Conservation (phyloP, 35 echinoderm and acorn worm genomes). For the Strongylocentrotus purpuratus region DNA sequence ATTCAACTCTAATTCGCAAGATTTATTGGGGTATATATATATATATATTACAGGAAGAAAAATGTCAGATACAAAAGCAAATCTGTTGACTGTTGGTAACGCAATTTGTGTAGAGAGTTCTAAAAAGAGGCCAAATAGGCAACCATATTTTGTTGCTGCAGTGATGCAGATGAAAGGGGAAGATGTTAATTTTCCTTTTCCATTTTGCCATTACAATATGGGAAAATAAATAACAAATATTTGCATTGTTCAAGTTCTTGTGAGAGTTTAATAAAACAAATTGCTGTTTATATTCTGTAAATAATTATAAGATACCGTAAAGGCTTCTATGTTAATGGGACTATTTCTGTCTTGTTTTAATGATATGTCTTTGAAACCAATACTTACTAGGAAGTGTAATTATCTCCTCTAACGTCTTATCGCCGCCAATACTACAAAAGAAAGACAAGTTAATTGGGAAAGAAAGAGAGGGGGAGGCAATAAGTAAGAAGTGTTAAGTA, state of each 20-base stretch:
- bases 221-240: no score
- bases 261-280: no score
- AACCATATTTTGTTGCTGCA: no score
- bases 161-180: no score
- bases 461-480: background rate
- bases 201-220: no score
- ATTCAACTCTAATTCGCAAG: background rate
- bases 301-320: no score
- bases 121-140: background rate
- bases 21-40: background rate
- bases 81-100: background rate
- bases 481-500: background rate
- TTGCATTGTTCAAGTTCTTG: no score
- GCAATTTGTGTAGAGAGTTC: background rate
- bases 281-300: no score
- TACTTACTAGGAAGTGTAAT: conserved; percentile 55
- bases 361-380: background rate
- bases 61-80: background rate
- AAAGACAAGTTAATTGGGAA: background rate
- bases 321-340: no score
- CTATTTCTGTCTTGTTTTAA: no score
- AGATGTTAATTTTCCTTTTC: no score
- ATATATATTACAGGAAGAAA: conserved; percentile 10
- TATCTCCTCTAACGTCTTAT: conserved; percentile 33
- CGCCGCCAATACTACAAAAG: conserved; percentile 49